Conservation (phyloP, 2,888 invertebrate genomes). For the Aplocera efformata region DNA sequence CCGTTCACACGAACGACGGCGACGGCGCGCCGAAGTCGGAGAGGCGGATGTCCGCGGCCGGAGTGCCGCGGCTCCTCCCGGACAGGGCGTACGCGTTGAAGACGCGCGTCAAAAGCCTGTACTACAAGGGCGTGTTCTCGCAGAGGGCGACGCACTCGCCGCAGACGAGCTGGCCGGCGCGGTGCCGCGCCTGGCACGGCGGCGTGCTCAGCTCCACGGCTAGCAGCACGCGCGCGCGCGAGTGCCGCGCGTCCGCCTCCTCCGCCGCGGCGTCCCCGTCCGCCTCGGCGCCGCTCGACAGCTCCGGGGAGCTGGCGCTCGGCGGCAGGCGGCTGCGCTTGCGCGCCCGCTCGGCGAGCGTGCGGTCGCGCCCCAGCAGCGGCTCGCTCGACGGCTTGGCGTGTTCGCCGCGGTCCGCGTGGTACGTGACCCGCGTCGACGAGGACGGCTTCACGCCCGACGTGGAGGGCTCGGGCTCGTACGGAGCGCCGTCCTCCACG, state of each 20-base stretch:
- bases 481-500: slow-evolving; percentile 30
- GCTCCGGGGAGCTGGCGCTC: slow-evolving; percentile 72
- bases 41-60: slow-evolving; percentile 24
- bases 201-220: slow-evolving; percentile 61
- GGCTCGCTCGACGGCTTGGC: slow-evolving; percentile 68
- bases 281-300: slow-evolving; percentile 39
- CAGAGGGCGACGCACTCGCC: slow-evolving; percentile 49
- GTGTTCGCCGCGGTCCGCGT: slow-evolving; percentile 33
- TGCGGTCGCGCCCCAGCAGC: slow-evolving; percentile 53
- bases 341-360: slow-evolving; percentile 28
- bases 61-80: slow-evolving; percentile 35
- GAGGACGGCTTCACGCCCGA: slow-evolving; percentile 41
- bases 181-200: slow-evolving; percentile 41
- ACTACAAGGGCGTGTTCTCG: slow-evolving; percentile 65
- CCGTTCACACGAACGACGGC: slow-evolving; percentile 40
- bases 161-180: slow-evolving; percentile 45
- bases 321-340: slow-evolving; percentile 41
- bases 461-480: slow-evolving; percentile 38
- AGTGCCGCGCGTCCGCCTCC: slow-evolving; percentile 31
- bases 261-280: slow-evolving; percentile 15
- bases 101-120: slow-evolving; percentile 73
- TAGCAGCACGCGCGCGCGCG: slow-evolving; percentile 59
- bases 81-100: slow-evolving; percentile 72
- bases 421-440: slow-evolving; percentile 17
- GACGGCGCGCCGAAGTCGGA: slow-evolving; percentile 25